Conservation (phyloP, 2,797 vertebrate genomes). For the Amblyraja radiata region DNA sequence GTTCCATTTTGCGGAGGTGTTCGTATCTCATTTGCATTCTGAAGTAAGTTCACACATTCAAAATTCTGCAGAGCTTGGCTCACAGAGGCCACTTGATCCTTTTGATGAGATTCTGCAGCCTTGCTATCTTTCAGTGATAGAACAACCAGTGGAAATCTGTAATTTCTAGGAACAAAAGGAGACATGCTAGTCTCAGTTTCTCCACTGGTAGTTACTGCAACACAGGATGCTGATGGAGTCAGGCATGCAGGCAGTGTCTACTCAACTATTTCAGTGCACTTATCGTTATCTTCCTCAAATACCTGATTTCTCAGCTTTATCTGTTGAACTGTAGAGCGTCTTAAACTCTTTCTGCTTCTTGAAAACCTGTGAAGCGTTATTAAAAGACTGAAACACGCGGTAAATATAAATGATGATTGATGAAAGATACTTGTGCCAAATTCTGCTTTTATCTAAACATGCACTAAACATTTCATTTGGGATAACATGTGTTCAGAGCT, state of each 20-base stretch:
- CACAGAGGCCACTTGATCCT: background rate
- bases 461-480: too few species aligned
- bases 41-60: accelerated
- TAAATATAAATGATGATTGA: too few species aligned
- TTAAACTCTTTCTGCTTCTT: slow-evolving; percentile 25
- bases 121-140: slow-evolving; percentile 44
- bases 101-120: slow-evolving; percentile 48
- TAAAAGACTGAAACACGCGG: background rate
- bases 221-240: slow-evolving; percentile 42
- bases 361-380: slow-evolving; percentile 1
- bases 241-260: background rate
- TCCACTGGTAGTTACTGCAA: background rate
- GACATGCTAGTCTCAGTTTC: background rate
- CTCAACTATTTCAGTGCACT: slow-evolving; percentile 15
- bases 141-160: slow-evolving; percentile 34
- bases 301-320: slow-evolving; percentile 8
- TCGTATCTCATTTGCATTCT: background rate
- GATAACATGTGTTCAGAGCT: too few species aligned
- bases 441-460: background rate
- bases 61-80: accelerated
- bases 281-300: slow-evolving; percentile 23
- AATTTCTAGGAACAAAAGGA: background rate
- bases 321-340: background rate
- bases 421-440: background rate
- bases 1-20: background rate